Evolutionary conservation across 2,113 vertebrate genomes (phyloP), one percentile per base, ranked within the genome.

Genomic region (Actinemys pallida): DNA sequence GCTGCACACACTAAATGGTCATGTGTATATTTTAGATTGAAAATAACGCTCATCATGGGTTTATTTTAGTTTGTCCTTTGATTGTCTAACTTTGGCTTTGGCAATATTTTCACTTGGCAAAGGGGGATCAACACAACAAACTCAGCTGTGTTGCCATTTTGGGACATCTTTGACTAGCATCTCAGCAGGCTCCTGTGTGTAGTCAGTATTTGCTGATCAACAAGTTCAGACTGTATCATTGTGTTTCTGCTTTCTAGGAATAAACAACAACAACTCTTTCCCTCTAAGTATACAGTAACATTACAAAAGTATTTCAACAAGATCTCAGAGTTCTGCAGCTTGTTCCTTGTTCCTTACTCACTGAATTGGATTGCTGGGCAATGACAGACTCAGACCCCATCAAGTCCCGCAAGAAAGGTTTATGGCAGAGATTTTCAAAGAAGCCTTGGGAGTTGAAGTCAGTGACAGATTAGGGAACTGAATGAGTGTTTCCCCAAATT

Each of bases 401-500:
- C 1, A 27, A 92, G 84, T n/a, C n/a, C 20, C 8, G 1, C 20
- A 20, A 11, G 20, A 39, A 75, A 75, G 69, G 24, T 76, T 76
- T 42, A 42, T 42, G 20, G 39, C 39, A 42, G 72, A 10, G 42
- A 45, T 45, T 76, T 76, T 76, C 42, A 76, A 76, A 76, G 72
- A 22, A 45, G 39, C 22, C 20, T 76, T 22, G 10, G 22, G 42
- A 45, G 72, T 45, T 45, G 85, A 92, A 89, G 87, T 92, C 59
- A 94, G 75, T 50, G 76, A 81, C 87, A 92, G 93, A 87, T 90
- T 93, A 90, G 84, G 87, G 47, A 91, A 81, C 20, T 80, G 90
- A 89, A 94, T 89, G 90, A 84, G 94, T 93, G 84, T 94, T 93
- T 94, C 50, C 65, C 20, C 59, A 35, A 86, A 45, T 95, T 96